Evolutionary conservation across 2,888 invertebrate species (phyloP), one percentile per base, ranked within the genome.

Genomic region (Ellobium chinense): DNA sequence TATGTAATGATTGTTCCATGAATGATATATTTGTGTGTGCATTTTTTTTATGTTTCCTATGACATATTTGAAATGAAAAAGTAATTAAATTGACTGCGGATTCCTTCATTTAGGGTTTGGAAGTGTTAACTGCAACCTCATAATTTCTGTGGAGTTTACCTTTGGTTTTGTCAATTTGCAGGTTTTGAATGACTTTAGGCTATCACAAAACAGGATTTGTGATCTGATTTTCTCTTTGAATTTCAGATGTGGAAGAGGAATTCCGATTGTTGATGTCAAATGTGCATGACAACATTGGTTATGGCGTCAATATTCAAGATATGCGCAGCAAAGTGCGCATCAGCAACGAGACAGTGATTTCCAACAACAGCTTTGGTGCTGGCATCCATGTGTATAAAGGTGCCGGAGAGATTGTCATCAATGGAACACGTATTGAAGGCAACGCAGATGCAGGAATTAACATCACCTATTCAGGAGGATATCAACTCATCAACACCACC

Each of bases 251-350:
- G 7, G 89, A 88, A 21, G 89, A 88, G 29, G 92, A 93, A 54
- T 87, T 92, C 60, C 85, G 97, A 88, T 95, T 99, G 27, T 96
- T 96, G 0, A 96, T 97, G 89, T 96, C 97, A 1, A 95, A 95
- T 54, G 95, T 99, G 81, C 95, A 96, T 1, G 96, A 97, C 91
- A 99, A 99, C 93, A 96, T 96, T 86, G 99, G 99, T 0, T 95
- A 98, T 91, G 99, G 99, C n/a, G 95, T 99, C 73, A 96, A 95
- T n/a, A 95, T 97, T 21, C 97, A 98, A 92, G 97, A 98, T 92
- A 94, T 99, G 78, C 95, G 98, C 89, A 97, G 97, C 24, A 96
- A 96, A 91, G 93, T 98, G n/a, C 75, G 75, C 60, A 96, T 97
- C 91, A 94, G 99, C 70, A 96, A 97, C 89, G 95, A 96, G 58